Conservation (phyloP, 2,113 vertebrate genomes). For the Alaudala cheleensis region DNA sequence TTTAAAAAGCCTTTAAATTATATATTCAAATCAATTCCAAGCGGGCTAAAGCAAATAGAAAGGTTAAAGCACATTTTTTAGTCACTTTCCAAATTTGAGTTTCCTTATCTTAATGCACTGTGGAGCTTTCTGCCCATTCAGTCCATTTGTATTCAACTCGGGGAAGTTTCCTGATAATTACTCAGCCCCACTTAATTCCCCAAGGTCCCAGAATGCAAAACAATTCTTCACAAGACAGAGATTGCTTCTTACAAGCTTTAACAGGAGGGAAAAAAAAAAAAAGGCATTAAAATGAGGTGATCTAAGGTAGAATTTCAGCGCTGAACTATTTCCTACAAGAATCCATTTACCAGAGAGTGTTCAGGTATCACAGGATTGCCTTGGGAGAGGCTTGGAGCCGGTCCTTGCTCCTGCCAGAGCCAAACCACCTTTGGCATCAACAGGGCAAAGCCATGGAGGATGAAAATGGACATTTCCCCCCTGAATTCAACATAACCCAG, state of each 20-base stretch:
- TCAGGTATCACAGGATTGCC: background rate
- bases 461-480: background rate
- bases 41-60: conserved; percentile 31
- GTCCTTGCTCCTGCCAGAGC: background rate
- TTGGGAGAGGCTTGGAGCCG: background rate
- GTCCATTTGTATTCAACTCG: conserved; percentile 43
- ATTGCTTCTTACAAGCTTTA: conserved; percentile 54
- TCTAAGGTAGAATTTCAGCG: conserved; percentile 4
- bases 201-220: conserved; percentile 62
- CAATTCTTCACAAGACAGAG: conserved; percentile 48
- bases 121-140: conserved; percentile 33
- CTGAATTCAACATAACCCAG: background rate
- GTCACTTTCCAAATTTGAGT: background rate
- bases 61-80: conserved; percentile 9
- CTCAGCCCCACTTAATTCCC: conserved; percentile 56
- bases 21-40: conserved; percentile 53
- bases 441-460: background rate
- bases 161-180: conserved; percentile 63
- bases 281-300: conserved; percentile 19
- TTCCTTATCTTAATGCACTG: conserved; percentile 59
- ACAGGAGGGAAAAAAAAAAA: background rate
- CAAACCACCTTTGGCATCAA: background rate
- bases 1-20: conserved; percentile 36
- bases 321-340: background rate
- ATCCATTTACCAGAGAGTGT: background rate